Evolutionary conservation across 1,140 invertebrate species (phyloP).

Genomic region (Euwallacea similis): DNA sequence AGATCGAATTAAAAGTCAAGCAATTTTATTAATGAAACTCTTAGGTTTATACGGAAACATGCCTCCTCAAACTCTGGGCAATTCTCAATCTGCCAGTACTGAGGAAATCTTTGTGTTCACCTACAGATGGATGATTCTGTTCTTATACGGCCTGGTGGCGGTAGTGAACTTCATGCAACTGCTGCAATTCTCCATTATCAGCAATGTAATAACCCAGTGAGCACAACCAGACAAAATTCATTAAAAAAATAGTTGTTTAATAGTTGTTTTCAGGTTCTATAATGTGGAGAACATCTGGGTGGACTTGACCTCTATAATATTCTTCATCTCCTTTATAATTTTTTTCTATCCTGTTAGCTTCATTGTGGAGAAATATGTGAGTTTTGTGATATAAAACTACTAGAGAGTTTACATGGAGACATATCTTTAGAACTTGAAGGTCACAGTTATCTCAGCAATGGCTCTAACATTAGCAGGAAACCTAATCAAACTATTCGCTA

Average conservation of each 20-base stretch:
- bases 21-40: no score
- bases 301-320: slow-evolving; percentile 42
- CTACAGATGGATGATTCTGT: slow-evolving; percentile 45
- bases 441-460: slow-evolving; percentile 51
- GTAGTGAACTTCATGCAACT: slow-evolving; percentile 43
- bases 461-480: slow-evolving; percentile 63
- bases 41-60: no score
- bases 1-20: no score
- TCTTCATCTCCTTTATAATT: slow-evolving; percentile 43
- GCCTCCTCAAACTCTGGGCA: no score
- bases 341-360: slow-evolving; percentile 45
- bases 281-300: slow-evolving; percentile 37
- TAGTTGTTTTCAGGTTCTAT: slow-evolving; percentile 44
- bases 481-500: slow-evolving; percentile 65
- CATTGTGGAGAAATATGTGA: slow-evolving; percentile 47
- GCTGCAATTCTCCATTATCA: slow-evolving; percentile 46
- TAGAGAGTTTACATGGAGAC: not conserved
- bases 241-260: not conserved
- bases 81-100: no score
- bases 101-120: slow-evolving; percentile 25
- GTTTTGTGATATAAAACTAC: slow-evolving; percentile 13
- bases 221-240: slow-evolving; percentile 2
- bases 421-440: slow-evolving; percentile 51
- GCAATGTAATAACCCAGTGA: slow-evolving; percentile 43
- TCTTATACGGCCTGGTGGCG: slow-evolving; percentile 41